phyloP scores from a whole-genome alignment of 2,797 vertebrate species.

The Gambelia wislizenii region DNA sequence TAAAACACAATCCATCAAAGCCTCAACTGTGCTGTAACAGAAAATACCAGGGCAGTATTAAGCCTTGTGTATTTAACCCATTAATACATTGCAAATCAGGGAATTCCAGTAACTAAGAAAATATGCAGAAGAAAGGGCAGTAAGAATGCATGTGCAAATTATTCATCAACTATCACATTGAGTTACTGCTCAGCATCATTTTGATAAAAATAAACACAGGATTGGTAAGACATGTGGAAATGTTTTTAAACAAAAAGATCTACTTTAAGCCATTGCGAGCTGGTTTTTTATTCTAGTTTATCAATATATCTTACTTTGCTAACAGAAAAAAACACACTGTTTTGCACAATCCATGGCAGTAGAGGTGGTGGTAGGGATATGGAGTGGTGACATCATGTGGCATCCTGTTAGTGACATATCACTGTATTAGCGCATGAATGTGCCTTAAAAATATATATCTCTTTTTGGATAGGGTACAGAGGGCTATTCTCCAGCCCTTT shows the following conservation, averaged over 20 bases:
- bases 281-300: not conserved
- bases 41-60: constrained; percentile 28
- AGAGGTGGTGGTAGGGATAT: not conserved
- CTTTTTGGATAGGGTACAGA: too few species aligned
- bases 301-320: not conserved
- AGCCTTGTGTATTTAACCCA: constrained; percentile 33
- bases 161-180: constrained; percentile 30
- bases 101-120: constrained; percentile 20
- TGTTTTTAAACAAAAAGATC: not conserved
- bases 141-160: not conserved
- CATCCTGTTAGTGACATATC: too few species aligned
- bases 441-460: too few species aligned
- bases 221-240: not conserved
- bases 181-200: not conserved
- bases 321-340: not conserved
- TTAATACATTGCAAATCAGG: constrained; percentile 26
- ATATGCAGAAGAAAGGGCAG: not conserved
- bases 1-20: constrained; percentile 52
- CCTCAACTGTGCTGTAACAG: constrained; percentile 22
- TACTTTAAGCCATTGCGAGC: not conserved
- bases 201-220: constrained; percentile 10
- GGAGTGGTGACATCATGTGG: too few species aligned
- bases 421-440: too few species aligned
- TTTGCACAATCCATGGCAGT: not conserved
- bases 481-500: too few species aligned